Evolutionary conservation across 2,113 vertebrate species (phyloP).

Genomic region (Bombycilla garrulus): DNA sequence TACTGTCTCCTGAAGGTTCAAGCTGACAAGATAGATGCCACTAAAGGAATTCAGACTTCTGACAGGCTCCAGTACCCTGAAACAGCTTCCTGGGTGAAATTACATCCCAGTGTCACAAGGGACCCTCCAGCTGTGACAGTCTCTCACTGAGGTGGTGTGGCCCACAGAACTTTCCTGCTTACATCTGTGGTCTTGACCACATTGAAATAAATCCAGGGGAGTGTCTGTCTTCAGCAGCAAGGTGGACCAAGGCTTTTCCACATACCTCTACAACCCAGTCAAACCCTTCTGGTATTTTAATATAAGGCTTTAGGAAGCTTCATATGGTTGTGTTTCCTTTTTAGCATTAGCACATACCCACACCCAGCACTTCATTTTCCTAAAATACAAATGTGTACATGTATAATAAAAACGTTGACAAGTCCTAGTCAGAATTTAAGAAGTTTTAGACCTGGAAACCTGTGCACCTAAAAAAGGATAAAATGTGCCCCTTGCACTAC

Average conservation of each 20-base stretch:
- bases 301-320: not conserved
- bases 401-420: not conserved
- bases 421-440: not conserved
- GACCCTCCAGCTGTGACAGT: not conserved
- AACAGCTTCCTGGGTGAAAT: not conserved
- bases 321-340: not conserved
- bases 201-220: not conserved
- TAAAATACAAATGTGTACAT: conserved; percentile 20
- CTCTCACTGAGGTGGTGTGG: not conserved
- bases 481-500: not conserved
- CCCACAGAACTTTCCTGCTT: not conserved
- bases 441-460: not conserved
- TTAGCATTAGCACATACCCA: conserved; percentile 6
- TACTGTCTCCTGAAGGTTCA: not conserved
- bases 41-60: not conserved
- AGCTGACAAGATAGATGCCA: not conserved
- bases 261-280: not conserved
- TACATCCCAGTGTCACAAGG: not conserved
- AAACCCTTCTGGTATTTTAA: not conserved
- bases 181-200: not conserved
- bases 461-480: not conserved
- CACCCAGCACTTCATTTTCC: conserved; percentile 15
- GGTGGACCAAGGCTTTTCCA: not conserved
- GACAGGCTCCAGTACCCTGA: not conserved
- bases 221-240: not conserved